Evolutionary conservation across 2,888 invertebrate genomes (phyloP).

Genomic region (Conchocele bisecta): DNA sequence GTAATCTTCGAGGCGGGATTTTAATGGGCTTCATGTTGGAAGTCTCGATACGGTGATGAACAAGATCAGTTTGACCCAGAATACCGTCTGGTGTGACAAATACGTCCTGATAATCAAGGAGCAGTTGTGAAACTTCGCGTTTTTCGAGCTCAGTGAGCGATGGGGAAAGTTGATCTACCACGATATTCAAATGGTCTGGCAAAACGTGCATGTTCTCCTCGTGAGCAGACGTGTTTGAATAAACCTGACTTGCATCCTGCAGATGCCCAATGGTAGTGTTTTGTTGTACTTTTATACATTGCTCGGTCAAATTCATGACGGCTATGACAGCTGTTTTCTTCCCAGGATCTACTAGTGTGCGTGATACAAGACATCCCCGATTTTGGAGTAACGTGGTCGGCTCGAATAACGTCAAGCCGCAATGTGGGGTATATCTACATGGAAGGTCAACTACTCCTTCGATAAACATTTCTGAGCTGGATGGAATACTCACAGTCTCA

Average conservation of each 20-base stretch:
- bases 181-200: slow-evolving; percentile 2
- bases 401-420: not conserved
- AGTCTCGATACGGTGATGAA: slow-evolving; percentile 50
- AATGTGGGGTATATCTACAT: not conserved
- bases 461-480: slow-evolving; percentile 5
- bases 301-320: slow-evolving; percentile 15
- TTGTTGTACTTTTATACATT: slow-evolving; percentile 2
- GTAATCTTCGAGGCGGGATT: slow-evolving; percentile 39
- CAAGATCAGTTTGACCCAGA: slow-evolving; percentile 22
- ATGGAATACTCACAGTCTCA: slow-evolving; percentile 1
- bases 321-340: not conserved
- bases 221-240: not conserved
- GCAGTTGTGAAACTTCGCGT: not conserved
- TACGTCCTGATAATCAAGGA: slow-evolving; percentile 16
- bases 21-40: slow-evolving; percentile 39
- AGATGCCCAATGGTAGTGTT: not conserved
- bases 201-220: not conserved
- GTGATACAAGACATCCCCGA: slow-evolving; percentile 5
- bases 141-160: slow-evolving; percentile 3
- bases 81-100: slow-evolving; percentile 26
- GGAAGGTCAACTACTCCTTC: not conserved
- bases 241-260: not conserved
- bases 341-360: not conserved
- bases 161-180: not conserved
- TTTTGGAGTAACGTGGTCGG: slow-evolving; percentile 5